These are phyloP conservation scores for Plusia festucae DNA, from an alignment of 2,888 invertebrate species.

Conservation along the genomic window DNA sequence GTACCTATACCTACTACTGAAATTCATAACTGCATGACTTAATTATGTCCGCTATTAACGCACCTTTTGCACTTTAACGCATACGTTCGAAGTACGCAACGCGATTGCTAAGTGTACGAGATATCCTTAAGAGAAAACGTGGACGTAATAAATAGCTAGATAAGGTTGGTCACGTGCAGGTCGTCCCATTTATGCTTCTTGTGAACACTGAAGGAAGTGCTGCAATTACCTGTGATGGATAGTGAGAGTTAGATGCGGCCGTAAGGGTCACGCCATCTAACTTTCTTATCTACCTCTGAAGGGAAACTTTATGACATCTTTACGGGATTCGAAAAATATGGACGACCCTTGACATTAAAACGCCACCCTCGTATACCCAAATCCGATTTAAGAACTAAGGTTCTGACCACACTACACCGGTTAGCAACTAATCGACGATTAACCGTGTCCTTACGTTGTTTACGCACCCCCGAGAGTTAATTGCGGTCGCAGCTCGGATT, in stretches of 20 bases:
- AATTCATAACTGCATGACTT: background rate
- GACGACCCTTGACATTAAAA: conserved; percentile 78
- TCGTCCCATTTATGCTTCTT: conserved; percentile 82
- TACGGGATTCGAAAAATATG: conserved; percentile 84
- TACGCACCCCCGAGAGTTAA: conserved; percentile 43
- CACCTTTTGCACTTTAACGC: conserved; percentile 24
- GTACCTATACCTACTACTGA: background rate
- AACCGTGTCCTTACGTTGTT: conserved; percentile 47
- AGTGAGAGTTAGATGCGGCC: conserved; percentile 80
- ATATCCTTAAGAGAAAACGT: conserved; percentile 71
- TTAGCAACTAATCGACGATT: conserved; percentile 50
- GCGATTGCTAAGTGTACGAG: conserved; percentile 53
- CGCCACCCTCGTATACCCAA: conserved; percentile 68
- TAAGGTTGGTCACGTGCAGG: conserved; percentile 82
- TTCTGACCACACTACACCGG: conserved; percentile 44
- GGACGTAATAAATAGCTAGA: conserved; percentile 78
- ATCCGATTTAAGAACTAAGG: conserved; percentile 70
- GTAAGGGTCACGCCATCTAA: conserved; percentile 80
- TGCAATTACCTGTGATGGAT: conserved; percentile 86
- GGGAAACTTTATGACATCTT: conserved; percentile 85
- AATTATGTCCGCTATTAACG: conserved; percentile 7
- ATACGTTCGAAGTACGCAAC: conserved; percentile 31
- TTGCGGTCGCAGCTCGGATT: conserved; percentile 43
- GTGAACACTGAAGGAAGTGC: conserved; percentile 82
- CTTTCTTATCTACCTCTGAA: conserved; percentile 83